Conservation (phyloP, 2,797 vertebrate species). For the Poeciliopsis paucimaculata region DNA sequence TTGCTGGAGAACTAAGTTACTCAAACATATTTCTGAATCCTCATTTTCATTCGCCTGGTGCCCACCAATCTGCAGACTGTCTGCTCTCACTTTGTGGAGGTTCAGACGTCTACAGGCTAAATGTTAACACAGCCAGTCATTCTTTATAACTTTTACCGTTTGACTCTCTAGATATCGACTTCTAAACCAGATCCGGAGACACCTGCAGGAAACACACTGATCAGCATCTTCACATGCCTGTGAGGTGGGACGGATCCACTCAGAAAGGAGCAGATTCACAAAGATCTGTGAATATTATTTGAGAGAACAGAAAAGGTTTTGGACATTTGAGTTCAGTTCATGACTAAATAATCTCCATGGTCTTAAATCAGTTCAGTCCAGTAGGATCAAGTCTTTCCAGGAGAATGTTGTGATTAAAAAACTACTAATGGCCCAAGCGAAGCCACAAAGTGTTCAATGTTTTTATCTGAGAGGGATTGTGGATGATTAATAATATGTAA, state of each 20-base stretch:
- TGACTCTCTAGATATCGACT: neutral
- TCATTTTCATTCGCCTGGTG: neutral
- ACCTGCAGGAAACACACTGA: too few species aligned
- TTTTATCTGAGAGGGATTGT: neutral
- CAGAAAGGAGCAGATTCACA: too few species aligned
- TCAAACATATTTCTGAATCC: neutral
- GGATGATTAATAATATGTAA: too few species aligned
- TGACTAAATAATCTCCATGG: neutral
- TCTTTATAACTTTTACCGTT: neutral
- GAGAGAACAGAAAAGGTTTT: too few species aligned
- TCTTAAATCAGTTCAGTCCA: neutral
- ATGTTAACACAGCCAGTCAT: neutral
- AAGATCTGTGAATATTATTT: too few species aligned
- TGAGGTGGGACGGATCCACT: too few species aligned
- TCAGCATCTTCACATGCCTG: too few species aligned
- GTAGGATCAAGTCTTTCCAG: too few species aligned
- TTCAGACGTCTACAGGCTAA: neutral
- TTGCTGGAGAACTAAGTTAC: neutral
- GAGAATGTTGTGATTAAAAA: neutral
- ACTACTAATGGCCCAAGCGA: too few species aligned
- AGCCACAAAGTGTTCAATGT: neutral
- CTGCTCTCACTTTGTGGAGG: neutral
- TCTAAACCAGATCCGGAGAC: neutral
- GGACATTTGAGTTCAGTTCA: too few species aligned
- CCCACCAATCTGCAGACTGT: neutral